Conservation (phyloP, 2,113 vertebrate species). For the Elephantulus edwardii region DNA sequence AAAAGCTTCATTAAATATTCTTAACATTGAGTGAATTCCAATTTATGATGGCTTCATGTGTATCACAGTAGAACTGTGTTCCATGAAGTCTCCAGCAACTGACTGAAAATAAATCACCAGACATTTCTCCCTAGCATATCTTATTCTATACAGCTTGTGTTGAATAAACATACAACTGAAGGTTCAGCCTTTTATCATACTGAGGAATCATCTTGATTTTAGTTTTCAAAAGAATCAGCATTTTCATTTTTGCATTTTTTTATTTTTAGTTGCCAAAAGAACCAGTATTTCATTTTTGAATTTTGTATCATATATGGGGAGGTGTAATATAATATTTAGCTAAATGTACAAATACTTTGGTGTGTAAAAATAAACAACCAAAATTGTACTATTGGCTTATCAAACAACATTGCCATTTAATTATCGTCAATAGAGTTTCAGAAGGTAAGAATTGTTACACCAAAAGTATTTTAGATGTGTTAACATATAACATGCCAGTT, state of each 20-base stretch:
- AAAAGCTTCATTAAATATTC: background rate
- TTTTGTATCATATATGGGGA: background rate
- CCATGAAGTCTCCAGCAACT: background rate
- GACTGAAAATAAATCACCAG: background rate
- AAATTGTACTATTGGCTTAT: background rate
- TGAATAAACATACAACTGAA: background rate
- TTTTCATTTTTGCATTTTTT: background rate
- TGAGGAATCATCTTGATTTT: background rate
- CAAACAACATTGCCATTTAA: background rate
- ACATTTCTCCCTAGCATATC: background rate
- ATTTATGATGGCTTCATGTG: background rate
- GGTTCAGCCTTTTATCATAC: background rate
- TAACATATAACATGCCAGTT: background rate
- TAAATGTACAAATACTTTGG: background rate
- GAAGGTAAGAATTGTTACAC: background rate
- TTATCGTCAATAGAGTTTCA: background rate
- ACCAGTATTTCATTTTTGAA: background rate
- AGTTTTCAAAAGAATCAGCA: background rate
- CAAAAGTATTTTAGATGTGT: background rate
- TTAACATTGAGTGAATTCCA: background rate
- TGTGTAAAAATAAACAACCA: slow-evolving; percentile 8
- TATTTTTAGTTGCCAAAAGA: background rate
- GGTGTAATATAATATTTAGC: background rate
- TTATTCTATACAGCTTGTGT: background rate
- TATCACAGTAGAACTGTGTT: background rate